Evolutionary conservation across 2,888 invertebrate species (phyloP).

Genomic region (Sphaerophoria rueppellii): DNA sequence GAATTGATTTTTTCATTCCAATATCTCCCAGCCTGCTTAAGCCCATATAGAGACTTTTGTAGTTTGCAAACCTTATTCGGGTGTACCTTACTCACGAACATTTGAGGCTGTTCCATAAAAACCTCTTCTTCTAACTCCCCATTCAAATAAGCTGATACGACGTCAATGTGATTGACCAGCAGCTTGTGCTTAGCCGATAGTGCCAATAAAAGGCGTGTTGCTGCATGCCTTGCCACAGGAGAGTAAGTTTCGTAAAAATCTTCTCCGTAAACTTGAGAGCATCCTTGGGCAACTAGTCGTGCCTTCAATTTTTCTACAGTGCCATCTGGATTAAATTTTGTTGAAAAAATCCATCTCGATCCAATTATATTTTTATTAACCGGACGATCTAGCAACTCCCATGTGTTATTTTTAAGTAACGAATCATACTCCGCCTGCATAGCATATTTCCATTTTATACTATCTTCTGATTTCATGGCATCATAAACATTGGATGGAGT

Average conservation of each 20-base stretch:
- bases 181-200: conserved; percentile 55
- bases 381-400: conserved; percentile 61
- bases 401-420: conserved; percentile 32
- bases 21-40: conserved; percentile 67
- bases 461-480: background rate
- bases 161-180: conserved; percentile 49
- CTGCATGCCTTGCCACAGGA: conserved; percentile 57
- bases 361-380: conserved; percentile 54
- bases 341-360: conserved; percentile 65
- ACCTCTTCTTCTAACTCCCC: conserved; percentile 60
- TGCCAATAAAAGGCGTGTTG: conserved; percentile 60
- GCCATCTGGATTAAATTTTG: conserved; percentile 55
- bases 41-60: conserved; percentile 63
- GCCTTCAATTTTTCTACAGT: conserved; percentile 61
- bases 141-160: conserved; percentile 60
- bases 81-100: conserved; percentile 29
- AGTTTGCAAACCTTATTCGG: conserved; percentile 61
- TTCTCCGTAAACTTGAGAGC: conserved; percentile 61
- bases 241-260: conserved; percentile 54
- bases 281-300: conserved; percentile 48
- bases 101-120: conserved; percentile 58
- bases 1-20: conserved; percentile 56
- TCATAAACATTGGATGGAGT: background rate
- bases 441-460: background rate
- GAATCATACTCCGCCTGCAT: too few relatives aligned